Base-by-base conservation (phyloP, 2,888 invertebrate genomes). In the Ceraclea dissimilis region DNA sequence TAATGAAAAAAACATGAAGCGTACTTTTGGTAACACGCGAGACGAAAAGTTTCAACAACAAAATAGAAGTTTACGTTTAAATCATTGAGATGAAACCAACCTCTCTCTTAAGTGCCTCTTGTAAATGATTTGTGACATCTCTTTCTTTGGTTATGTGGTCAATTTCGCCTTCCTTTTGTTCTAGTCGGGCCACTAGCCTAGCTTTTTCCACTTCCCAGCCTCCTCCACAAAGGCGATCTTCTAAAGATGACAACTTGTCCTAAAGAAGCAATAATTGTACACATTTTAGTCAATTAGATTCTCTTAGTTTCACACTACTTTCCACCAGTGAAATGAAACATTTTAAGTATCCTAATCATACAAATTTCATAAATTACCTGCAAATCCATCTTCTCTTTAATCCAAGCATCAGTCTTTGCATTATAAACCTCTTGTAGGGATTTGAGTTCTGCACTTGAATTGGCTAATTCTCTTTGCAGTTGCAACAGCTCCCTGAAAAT, bases 121-220 rank as follows among this genome's bases (percentile, higher is more conserved):
- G 79, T 68, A 90, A 85, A 65, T 90, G 88, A 60, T 80, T 76
- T 62, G 85, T 76, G 63, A 82, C 79, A 60, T 82, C 81, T 62
- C 82, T 80, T 67, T 89, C 85, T 50, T 84, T 83, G 49, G 81
- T 82, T 49, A 86, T 72, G 56, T 83, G 79, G 46, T 84, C 85
- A 22, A 89, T 77, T 63, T 92, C 89, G 4, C 81, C 81, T 63
- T 85, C 85, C 63, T 86, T 83, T 64, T 92, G 89, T 39, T 87
- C 85, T 49, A 91, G 72, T 50, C 83, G 77, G 39, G 85, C 81
- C 66, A 83, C 85, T 2, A 90, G 72, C 58, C 87, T 78, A 51
- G 80, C 82, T 54, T 81, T 82, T 68, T 90, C 90, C 48, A 84
- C 79, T 63, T 83, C 82, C 78, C 78, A 78, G 1, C 78, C 78